A percentile compares a stretch with the other conserved stretches of the same genome.
Evolutionary conservation across 1,140 invertebrate genomes (phyloP).

Genomic region (Heliothis subflexa): DNA sequence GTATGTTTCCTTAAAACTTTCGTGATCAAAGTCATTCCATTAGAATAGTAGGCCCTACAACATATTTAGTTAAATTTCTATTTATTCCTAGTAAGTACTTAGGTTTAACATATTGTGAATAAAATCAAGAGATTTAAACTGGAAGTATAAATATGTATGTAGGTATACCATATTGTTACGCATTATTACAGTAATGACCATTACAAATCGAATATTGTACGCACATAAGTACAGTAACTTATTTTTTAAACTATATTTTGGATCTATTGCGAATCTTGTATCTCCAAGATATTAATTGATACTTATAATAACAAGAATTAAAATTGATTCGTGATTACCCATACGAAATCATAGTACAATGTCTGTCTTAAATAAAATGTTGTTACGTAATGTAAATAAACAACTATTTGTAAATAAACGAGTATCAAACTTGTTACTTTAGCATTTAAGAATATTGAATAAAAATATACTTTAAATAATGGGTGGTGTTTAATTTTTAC

Average conservation of each 20-base stretch:
- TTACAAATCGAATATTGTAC: too few relatives aligned
- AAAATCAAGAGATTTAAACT: constrained; percentile 22
- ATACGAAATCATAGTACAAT: constrained; percentile 38
- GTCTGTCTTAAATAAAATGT: constrained; percentile 25
- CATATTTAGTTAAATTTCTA: constrained; percentile 35
- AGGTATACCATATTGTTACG: too few relatives aligned
- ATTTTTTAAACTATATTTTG: too few relatives aligned
- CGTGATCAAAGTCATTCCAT: constrained; percentile 50
- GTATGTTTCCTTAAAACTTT: constrained; percentile 35
- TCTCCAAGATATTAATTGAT: background rate
- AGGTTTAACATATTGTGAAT: background rate
- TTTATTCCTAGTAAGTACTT: constrained; percentile 41
- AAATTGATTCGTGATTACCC: too few relatives aligned
- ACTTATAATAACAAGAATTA: too few relatives aligned
- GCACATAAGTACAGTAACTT: too few relatives aligned
- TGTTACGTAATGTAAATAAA: constrained; percentile 49
- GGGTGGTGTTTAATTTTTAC: constrained; percentile 43
- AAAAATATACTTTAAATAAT: constrained; percentile 45
- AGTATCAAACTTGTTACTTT: constrained; percentile 39
- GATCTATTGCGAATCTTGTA: background rate
- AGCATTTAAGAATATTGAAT: constrained; percentile 46
- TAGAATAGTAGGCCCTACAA: constrained; percentile 15
- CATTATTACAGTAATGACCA: too few relatives aligned
- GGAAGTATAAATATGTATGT: background rate
- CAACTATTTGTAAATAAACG: constrained; percentile 53